A percentile compares a stretch with the other conserved stretches of the same genome.
Evolutionary conservation across 2,888 invertebrate species (phyloP).

Genomic region (Spodoptera littoralis): DNA sequence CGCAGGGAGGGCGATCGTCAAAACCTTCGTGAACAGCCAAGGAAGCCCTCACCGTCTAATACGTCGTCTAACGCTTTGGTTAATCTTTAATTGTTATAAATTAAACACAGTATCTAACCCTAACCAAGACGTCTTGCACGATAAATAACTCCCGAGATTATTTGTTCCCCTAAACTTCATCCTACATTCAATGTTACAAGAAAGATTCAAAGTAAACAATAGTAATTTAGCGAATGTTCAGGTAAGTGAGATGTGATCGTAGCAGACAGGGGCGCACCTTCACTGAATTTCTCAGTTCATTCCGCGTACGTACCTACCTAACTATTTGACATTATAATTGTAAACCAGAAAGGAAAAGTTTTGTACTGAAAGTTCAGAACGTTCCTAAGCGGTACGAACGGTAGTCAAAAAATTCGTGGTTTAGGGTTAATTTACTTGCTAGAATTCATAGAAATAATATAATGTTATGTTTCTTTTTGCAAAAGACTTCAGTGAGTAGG

Average conservation of each 20-base stretch:
- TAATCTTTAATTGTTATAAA: constrained; percentile 12
- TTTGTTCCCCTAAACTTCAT: constrained; percentile 31
- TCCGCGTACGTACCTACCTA: constrained; percentile 17
- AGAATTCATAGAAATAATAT: background rate
- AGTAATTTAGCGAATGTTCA: constrained; percentile 27
- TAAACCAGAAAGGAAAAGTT: constrained; percentile 36
- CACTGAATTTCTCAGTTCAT: constrained; percentile 27
- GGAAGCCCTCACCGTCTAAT: constrained; percentile 14
- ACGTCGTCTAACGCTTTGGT: constrained; percentile 19
- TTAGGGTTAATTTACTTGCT: background rate
- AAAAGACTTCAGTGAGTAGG: background rate
- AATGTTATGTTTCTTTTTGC: background rate
- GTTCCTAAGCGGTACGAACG: constrained; percentile 10
- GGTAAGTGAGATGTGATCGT: constrained; percentile 37
- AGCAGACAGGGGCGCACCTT: constrained; percentile 2
- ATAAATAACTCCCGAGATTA: constrained; percentile 6
- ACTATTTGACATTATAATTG: constrained; percentile 57
- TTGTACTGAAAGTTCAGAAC: constrained; percentile 16
- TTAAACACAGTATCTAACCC: background rate
- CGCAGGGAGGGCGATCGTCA: constrained; percentile 3
- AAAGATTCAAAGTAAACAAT: constrained; percentile 33
- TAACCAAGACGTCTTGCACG: constrained; percentile 3
- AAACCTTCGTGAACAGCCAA: constrained; percentile 6
- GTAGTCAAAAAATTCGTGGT: constrained; percentile 6
- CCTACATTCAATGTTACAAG: constrained; percentile 1